Base-by-base conservation (phyloP, 2,113 vertebrate genomes). In the Peucedramus taeniatus region DNA sequence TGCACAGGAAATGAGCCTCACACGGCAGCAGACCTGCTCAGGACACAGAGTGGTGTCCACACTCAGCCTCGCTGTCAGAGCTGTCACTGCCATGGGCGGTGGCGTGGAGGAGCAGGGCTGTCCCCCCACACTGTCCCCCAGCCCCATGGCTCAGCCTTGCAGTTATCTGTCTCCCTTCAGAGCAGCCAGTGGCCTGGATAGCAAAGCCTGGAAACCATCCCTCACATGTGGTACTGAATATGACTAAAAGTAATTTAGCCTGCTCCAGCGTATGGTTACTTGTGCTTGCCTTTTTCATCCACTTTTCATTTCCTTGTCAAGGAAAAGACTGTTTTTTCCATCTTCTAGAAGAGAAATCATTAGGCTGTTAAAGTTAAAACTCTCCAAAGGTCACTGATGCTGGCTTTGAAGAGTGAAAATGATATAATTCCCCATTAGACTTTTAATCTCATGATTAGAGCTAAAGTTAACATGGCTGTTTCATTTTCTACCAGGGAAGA, bases 371-470 rank as follows among this genome's bases (percentile, higher is more conserved):
- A 59, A 95, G 83, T 74, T 90, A 88, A 88, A 94, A 90, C 92
- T 95, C 91, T 94, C 86, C 65, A 94, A 94, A 96, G 92, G 96
- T 95, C 96, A 92, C 10, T 79, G 94, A 81, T 61, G 69, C 60
- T 87, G 83, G 92, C 93, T 96, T 94, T 89, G 93, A 93, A 93
- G 83, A 79, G 65, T 69, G 93, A 92, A 93, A 95, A 95, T 87
- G 4, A 83, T 86, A 96, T 78, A 75, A 94, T 92, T 92, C 86
- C 94, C 93, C 96, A 90, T 90, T 93, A 93, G 94, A 83, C 92
- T 90, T 94, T 96, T 95, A 96, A 96, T 95, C 93, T 96, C 89
- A 47, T n/a, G 83, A 96, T 94, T 93, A 94, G 76, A 96, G 83
- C 92, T 96, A 68, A 92, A 96, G 92, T 97, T 95, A 96, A 95